Percentiles rank a stretch among this genome's conserved stretches.
phyloP scores from a whole-genome alignment of 1,140 invertebrate genomes.

The Drosophila burlai region DNA sequence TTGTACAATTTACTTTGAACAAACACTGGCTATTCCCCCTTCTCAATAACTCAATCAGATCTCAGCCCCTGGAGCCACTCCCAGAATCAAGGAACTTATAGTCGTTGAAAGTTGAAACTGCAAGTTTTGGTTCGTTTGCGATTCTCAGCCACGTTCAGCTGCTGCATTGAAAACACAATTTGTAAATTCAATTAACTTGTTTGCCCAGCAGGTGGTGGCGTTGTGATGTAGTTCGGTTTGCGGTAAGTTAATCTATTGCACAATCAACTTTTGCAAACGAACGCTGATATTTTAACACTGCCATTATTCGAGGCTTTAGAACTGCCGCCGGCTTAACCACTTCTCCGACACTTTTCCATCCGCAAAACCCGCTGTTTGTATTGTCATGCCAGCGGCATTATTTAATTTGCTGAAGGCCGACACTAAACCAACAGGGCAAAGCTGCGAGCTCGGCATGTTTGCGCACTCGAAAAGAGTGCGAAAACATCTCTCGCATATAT shows the following conservation, averaged over 20 bases:
- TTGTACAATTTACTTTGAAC: neutral
- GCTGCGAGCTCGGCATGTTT: slow-evolving; percentile 35
- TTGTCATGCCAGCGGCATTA: slow-evolving; percentile 26
- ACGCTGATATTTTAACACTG: slow-evolving; percentile 19
- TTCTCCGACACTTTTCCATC: neutral
- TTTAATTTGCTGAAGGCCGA: slow-evolving; percentile 48
- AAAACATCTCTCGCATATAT: slow-evolving; percentile 9
- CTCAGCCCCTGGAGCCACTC: slow-evolving; percentile 7
- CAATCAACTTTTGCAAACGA: slow-evolving; percentile 19
- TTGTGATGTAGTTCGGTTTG: neutral
- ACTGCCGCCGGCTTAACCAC: slow-evolving; percentile 2
- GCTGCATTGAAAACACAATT: slow-evolving; percentile 39
- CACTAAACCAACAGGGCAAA: slow-evolving; percentile 35
- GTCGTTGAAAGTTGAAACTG: neutral
- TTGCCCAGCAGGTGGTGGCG: slow-evolving; percentile 35
- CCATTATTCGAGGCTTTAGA: slow-evolving; percentile 13
- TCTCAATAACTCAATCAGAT: slow-evolving; percentile 11
- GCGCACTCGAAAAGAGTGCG: slow-evolving; percentile 8
- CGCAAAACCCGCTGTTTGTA: slow-evolving; percentile 13
- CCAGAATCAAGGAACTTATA: neutral
- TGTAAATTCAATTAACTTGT: slow-evolving; percentile 73
- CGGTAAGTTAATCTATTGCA: slow-evolving; percentile 19
- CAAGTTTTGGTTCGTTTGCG: slow-evolving; percentile 7
- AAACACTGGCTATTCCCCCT: too few species aligned
- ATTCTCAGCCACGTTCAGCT: too few species aligned